Percentiles rank a stretch among this genome's conserved stretches.
phyloP scores from a whole-genome alignment of 2,797 vertebrate genomes.

The Ctenochaetus hawaiiensis region DNA sequence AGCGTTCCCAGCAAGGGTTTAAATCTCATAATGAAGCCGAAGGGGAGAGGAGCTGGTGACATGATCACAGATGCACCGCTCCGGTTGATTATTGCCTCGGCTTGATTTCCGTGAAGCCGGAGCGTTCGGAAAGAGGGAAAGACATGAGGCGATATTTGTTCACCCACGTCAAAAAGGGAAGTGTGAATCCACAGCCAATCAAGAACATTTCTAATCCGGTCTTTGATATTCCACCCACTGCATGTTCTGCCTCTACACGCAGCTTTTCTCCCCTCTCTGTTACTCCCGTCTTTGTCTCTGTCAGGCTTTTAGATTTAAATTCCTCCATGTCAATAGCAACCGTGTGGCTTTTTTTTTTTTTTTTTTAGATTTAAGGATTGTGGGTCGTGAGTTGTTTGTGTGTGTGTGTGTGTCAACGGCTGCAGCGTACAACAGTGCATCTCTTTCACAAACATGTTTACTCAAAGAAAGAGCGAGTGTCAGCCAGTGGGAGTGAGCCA shows the following conservation, averaged over 20 bases:
- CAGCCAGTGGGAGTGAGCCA: conserved; percentile 34
- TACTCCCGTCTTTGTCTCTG: conserved; percentile 42
- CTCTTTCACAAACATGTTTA: conserved; percentile 61
- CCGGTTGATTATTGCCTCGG: neutral
- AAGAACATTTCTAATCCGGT: conserved; percentile 70
- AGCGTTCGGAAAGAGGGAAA: conserved; percentile 33
- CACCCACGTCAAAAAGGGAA: conserved; percentile 52
- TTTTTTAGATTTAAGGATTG: conserved; percentile 22
- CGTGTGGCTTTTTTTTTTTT: conserved; percentile 6
- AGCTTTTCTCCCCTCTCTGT: neutral
- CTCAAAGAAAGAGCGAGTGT: conserved; percentile 52
- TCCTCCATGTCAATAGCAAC: conserved; percentile 25
- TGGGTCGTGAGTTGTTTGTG: neutral
- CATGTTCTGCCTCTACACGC: conserved; percentile 52
- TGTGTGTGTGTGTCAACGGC: conserved; percentile 7
- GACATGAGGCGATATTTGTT: conserved; percentile 48
- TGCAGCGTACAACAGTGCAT: conserved; percentile 42
- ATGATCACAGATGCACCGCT: conserved; percentile 35
- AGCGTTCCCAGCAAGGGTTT: conserved; percentile 60
- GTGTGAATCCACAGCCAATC: conserved; percentile 48
- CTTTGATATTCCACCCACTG: conserved; percentile 77
- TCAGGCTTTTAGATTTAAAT: conserved; percentile 30
- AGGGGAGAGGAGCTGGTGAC: conserved; percentile 49
- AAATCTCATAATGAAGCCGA: conserved; percentile 70
- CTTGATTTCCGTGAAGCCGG: conserved; percentile 25